phyloP scores from a whole-genome alignment of 2,888 invertebrate genomes.

The Formica aserva region DNA sequence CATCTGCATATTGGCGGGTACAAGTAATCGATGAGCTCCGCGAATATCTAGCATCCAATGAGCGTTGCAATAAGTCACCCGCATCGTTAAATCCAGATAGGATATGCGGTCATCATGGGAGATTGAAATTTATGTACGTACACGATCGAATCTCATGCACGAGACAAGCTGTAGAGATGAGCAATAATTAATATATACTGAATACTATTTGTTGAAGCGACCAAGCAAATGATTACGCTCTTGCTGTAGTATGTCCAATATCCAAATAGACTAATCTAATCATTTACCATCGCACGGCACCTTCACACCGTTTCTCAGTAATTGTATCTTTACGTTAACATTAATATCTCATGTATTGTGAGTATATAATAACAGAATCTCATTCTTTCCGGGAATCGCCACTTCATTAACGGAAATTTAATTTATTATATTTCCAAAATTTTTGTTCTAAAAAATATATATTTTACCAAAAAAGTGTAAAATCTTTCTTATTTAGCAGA shows the following conservation, averaged over 20 bases:
- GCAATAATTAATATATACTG: constrained; percentile 81
- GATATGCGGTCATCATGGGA: constrained; percentile 71
- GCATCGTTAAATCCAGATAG: constrained; percentile 58
- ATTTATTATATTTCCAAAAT: background rate
- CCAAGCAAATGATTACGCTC: constrained; percentile 75
- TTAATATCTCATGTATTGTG: background rate
- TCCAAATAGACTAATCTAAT: constrained; percentile 46
- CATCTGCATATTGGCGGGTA: constrained; percentile 15
- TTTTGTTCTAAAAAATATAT: background rate
- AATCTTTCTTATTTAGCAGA: background rate
- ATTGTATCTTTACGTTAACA: background rate
- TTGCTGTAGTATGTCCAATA: constrained; percentile 26
- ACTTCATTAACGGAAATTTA: background rate
- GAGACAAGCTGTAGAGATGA: constrained; percentile 54
- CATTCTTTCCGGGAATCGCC: background rate
- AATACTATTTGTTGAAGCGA: constrained; percentile 77
- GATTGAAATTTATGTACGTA: constrained; percentile 77
- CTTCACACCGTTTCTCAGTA: background rate
- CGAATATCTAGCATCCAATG: background rate
- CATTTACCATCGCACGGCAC: background rate
- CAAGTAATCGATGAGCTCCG: constrained; percentile 27
- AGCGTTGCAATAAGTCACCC: constrained; percentile 51
- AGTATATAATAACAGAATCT: background rate
- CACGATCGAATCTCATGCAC: constrained; percentile 3
- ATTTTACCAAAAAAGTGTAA: background rate